These are phyloP conservation scores for Ptychochromis oligacanthus DNA, from an alignment of 2,113 vertebrate species.

Conservation along the genomic window DNA sequence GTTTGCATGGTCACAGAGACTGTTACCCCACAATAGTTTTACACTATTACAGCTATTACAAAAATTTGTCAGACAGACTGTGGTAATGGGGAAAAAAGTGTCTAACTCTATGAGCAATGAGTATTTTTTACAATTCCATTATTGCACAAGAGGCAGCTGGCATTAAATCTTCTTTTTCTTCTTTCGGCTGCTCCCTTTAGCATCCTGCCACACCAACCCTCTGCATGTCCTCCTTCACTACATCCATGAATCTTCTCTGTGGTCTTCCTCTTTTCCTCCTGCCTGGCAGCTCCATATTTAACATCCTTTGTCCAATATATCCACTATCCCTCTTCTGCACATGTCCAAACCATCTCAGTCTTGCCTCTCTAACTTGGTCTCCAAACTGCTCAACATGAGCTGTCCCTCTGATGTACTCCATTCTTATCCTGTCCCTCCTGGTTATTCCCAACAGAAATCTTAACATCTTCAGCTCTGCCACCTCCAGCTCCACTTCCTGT, in stretches of 20 bases:
- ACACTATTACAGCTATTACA: neutral
- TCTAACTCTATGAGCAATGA: neutral
- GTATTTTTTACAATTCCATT: neutral
- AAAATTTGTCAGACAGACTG: neutral
- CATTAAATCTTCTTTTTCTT: too few species aligned
- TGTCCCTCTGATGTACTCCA: neutral
- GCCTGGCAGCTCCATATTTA: neutral
- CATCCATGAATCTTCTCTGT: too few species aligned
- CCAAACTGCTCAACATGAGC: neutral
- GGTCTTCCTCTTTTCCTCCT: too few species aligned
- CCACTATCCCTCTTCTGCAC: neutral
- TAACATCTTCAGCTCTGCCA: too few species aligned
- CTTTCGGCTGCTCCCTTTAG: too few species aligned
- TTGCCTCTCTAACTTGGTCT: neutral
- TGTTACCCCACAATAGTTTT: neutral
- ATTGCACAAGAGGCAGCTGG: neutral
- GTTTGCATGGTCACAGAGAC: neutral
- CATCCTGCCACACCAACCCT: too few species aligned
- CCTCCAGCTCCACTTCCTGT: too few species aligned
- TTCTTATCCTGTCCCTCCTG: too few species aligned
- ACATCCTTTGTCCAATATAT: neutral
- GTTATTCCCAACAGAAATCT: too few species aligned
- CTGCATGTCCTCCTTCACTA: too few species aligned
- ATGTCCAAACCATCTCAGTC: neutral
- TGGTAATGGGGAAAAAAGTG: neutral